Percentiles rank a stretch among this genome's conserved stretches.
Evolutionary conservation across 2,113 vertebrate genomes (phyloP).

Genomic region (Phodopus roborovskii): DNA sequence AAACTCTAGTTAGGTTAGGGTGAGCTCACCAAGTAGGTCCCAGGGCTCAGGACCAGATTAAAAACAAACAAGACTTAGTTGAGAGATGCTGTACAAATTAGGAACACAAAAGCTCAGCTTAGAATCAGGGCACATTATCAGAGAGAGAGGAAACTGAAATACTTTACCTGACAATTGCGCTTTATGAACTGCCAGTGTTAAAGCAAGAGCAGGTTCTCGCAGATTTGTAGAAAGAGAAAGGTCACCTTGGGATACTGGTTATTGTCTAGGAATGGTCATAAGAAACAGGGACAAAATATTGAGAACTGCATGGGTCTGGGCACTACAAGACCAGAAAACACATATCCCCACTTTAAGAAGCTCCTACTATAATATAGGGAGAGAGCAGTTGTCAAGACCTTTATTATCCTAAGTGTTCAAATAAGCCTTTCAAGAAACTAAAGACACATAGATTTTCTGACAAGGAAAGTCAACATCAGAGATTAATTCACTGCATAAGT

Average conservation of each 20-base stretch:
- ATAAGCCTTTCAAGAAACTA: background rate
- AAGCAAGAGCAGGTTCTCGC: background rate
- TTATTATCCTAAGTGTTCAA: background rate
- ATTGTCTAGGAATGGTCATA: background rate
- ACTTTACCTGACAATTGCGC: background rate
- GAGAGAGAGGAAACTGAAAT: background rate
- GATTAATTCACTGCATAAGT: background rate
- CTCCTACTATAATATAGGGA: background rate
- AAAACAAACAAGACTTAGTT: background rate
- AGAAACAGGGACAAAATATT: background rate
- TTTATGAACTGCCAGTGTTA: background rate
- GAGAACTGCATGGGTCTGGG: background rate
- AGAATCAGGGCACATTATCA: background rate
- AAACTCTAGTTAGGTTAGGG: background rate
- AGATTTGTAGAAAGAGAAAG: background rate
- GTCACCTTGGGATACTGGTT: background rate
- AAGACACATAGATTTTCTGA: background rate
- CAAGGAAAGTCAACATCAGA: slow-evolving; percentile 3
- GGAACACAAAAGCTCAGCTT: background rate
- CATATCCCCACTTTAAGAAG: background rate
- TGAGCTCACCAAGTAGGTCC: background rate
- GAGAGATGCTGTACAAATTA: background rate
- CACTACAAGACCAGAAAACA: background rate
- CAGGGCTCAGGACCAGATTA: background rate
- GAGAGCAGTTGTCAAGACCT: background rate